Evolutionary conservation across 2,888 invertebrate species (phyloP), one percentile per base, ranked within the genome.

Genomic region (Hyles lineata): DNA sequence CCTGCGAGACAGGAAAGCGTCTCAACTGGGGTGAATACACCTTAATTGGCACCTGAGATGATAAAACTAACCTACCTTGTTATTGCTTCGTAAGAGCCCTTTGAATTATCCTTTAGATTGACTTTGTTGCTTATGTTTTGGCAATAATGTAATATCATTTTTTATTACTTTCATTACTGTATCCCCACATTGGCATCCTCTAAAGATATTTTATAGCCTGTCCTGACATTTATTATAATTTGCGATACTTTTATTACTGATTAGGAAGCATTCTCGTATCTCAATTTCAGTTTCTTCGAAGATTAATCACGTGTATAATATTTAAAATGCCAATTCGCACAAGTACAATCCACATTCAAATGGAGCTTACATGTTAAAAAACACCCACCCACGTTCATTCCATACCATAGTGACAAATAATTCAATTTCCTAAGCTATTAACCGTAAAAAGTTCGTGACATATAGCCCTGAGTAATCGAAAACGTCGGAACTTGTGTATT

Each of bases 1-100:
- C 79, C 76, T 79, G 79, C 83, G 84, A 87, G 82, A 85, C 85
- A 80, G 82, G 82, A 83, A 85, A 78, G 29, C 25, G 9, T 59
- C 35, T 50, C 70, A 71, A 15, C 35, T 71, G 60, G 43, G 70
- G 70, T 71, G 70, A 71, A 71, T 60, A 71, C 35, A 71, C 70
- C 60, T 43, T 59, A 71, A 71, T 71, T 59, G 70, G 43, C 21
- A 67, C 43, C 67, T 67, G 67, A 50, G 67, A 67, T 25, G 50
- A 67, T 50, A 67, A 67, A 67, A 50, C 67, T 50, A 67, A 50
- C 67, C 67, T 67, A 17, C 67, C 67, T 67, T 67, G 67, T 67
- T 67, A 50, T 67, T 67, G 43, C 67, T 21, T 50, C 67, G 23
- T 35, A 35, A 19, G 32, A 23, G 67, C 6, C 11, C 67, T 67